Evolutionary conservation across 2,888 invertebrate genomes (phyloP), one percentile per base, ranked within the genome.

Genomic region (Gryllus longicercus): DNA sequence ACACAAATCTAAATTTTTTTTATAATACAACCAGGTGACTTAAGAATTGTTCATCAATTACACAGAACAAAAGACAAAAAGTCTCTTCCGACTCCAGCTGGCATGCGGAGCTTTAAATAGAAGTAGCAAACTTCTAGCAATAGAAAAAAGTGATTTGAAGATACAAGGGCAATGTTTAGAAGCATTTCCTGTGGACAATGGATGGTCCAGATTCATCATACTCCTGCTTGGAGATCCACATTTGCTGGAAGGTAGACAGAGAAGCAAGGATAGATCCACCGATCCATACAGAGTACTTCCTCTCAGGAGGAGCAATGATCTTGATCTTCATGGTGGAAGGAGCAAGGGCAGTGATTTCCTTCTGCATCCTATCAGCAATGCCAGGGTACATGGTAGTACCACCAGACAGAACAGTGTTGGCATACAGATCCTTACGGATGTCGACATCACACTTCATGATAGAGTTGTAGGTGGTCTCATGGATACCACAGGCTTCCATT

Each of bases 401-500:
- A 83, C 96, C 96, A 83, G 97, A 97, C 85, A 97, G 90, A 81
- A 97, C 97, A 84, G 96, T 96, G 91, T 96, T 96, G 91, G 96
- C 96, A 90, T 97, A 97, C 89, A 97, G 89, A 89, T 97, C 96
- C 91, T 96, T 96, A 92, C 96, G 94, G 92, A 97, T 97, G 88
- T 96, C 96, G 81, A 97, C 96, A 89, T 97, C 97, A 90, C 97
- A 97, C 92, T 96, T 97, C 97, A 97, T 97, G 92, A 97, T 97
- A 81, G 96, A 96, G 89, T 97, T 96, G 93, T 96, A 97, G 51
- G 94, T 94, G 85, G 95, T 95, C 88, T 95, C 95, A 87, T 95
- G 95, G 88, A 95, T 95, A 84, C 95, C 95, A 85, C 93, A 93
- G 81, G 95, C 94, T 91, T 95, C 94, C 93, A 94, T 94, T 85